Percentiles rank a stretch among this genome's conserved stretches.
Evolutionary conservation across 2,888 invertebrate species (phyloP).

Genomic region (Cheilosia grossa): DNA sequence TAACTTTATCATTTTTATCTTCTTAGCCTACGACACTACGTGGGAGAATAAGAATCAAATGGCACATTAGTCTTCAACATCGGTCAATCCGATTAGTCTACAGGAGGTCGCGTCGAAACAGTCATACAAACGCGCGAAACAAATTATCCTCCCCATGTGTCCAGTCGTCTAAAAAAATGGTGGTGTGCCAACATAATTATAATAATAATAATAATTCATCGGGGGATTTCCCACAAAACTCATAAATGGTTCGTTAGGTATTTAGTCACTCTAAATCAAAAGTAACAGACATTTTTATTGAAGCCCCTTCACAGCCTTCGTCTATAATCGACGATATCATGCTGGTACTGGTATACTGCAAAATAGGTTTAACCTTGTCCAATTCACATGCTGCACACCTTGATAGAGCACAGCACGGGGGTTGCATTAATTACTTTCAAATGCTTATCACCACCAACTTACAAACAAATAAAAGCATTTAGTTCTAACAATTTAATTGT

Average conservation of each 20-base stretch:
- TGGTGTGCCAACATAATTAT: too few relatives aligned
- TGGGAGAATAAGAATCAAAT: too few relatives aligned
- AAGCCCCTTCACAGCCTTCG: background rate
- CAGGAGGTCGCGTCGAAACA: too few relatives aligned
- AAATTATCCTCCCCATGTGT: too few relatives aligned
- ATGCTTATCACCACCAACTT: constrained; percentile 49
- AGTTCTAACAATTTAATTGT: constrained; percentile 9
- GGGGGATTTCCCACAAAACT: background rate
- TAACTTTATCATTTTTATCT: too few relatives aligned
- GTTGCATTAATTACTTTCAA: constrained; percentile 49
- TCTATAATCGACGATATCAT: constrained; percentile 15
- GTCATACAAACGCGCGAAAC: too few relatives aligned
- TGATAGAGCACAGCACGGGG: constrained; percentile 60
- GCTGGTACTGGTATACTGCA: constrained; percentile 42
- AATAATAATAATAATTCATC: too few relatives aligned
- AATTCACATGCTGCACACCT: constrained; percentile 44
- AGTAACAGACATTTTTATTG: background rate
- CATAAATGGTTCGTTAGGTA: too few relatives aligned
- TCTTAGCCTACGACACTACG: too few relatives aligned
- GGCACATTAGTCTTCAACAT: too few relatives aligned
- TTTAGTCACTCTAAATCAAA: background rate
- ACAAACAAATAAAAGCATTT: constrained; percentile 53
- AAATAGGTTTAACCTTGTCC: constrained; percentile 15
- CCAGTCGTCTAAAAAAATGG: too few relatives aligned
- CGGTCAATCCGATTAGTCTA: too few relatives aligned